These are phyloP conservation scores for Spermophilus dauricus DNA, from an alignment of 2,113 vertebrate species.

Conservation along the genomic window DNA sequence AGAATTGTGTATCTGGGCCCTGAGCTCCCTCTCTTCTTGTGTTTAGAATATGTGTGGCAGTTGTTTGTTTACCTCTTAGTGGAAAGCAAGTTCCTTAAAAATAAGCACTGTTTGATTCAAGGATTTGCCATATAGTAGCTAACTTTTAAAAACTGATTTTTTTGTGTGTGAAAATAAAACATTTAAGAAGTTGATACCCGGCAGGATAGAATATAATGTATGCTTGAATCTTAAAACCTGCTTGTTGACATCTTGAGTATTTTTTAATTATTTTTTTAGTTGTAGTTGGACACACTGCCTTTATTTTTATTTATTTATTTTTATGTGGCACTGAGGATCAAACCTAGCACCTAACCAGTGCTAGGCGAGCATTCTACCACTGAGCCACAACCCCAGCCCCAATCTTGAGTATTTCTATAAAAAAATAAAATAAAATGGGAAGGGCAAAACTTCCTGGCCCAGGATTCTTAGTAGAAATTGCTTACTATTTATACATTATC, in stretches of 20 bases:
- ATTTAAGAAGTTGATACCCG: neutral
- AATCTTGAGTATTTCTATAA: conserved; percentile 38
- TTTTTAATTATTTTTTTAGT: neutral
- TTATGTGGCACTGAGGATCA: no score
- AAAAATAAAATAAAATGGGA: neutral
- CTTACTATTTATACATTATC: neutral
- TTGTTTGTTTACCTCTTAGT: neutral
- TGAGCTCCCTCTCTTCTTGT: neutral
- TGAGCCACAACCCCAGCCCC: no score
- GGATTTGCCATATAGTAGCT: neutral
- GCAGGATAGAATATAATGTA: neutral
- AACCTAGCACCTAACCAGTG: no score
- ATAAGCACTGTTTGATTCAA: neutral
- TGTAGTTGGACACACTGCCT: no score
- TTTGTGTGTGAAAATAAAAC: neutral
- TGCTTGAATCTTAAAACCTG: conserved; percentile 16
- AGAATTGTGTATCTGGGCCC: rapidly evolving
- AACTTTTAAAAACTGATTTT: neutral
- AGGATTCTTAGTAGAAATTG: conserved; percentile 24
- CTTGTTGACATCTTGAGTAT: conserved; percentile 30
- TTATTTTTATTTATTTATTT: no score
- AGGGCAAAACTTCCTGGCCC: neutral
- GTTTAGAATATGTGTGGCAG: neutral
- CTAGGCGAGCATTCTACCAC: no score
- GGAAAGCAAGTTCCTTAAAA: neutral